Evolutionary conservation across 2,888 invertebrate species (phyloP).

Genomic region (Ochropacha duplaris): DNA sequence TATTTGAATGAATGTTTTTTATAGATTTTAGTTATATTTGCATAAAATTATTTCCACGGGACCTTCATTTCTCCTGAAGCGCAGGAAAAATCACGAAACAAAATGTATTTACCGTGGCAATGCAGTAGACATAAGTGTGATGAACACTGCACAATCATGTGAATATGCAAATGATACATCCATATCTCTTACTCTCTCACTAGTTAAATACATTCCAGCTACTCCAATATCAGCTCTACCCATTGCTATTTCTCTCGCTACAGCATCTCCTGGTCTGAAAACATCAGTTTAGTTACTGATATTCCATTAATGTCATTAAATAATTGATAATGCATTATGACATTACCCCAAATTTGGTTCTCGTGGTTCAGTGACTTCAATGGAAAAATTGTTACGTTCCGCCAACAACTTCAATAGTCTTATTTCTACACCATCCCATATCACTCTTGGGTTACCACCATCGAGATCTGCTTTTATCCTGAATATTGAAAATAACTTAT

Average conservation of each 20-base stretch:
- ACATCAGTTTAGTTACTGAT: not conserved
- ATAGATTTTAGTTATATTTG: too few relatives aligned
- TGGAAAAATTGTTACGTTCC: conserved; percentile 87
- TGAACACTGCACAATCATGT: conserved; percentile 90
- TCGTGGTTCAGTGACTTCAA: conserved; percentile 85
- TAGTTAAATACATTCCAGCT: conserved; percentile 87
- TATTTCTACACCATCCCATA: conserved; percentile 90
- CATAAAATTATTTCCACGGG: too few relatives aligned
- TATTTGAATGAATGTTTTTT: too few relatives aligned
- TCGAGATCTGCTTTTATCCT: conserved; percentile 69
- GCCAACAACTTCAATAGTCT: conserved; percentile 85
- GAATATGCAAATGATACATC: conserved; percentile 86
- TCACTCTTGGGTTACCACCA: conserved; percentile 68
- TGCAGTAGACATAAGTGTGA: conserved; percentile 90
- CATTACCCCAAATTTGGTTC: conserved; percentile 61
- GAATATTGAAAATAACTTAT: conserved; percentile 16
- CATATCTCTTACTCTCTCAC: conserved; percentile 72
- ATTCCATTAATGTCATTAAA: not conserved
- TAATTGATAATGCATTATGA: not conserved
- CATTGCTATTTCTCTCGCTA: conserved; percentile 77
- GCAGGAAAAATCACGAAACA: too few relatives aligned
- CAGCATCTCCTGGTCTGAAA: conserved; percentile 83
- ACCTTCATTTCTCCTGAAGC: too few relatives aligned
- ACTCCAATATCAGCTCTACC: conserved; percentile 86
- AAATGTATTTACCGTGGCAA: conserved; percentile 83